Base-by-base conservation (phyloP, 35 echinoderm and acorn worm genomes). In the Heliocidaris erythrogramma region DNA sequence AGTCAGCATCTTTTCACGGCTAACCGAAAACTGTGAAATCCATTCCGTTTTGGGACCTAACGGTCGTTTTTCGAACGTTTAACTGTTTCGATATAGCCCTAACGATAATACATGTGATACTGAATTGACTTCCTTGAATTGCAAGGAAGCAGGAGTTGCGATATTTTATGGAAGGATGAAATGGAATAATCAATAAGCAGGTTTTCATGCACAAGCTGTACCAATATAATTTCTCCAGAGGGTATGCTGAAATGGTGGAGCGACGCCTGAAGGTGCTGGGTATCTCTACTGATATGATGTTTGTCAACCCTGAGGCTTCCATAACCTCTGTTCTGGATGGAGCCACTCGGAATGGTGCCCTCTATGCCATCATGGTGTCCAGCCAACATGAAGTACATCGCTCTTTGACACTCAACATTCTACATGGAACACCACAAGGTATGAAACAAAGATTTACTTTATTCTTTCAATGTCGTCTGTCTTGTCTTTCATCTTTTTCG, bases 371-470 rank as follows among this genome's bases (percentile, higher is more conserved):
- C 49, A 94, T 99, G 71, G 86, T 99, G 29, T 97, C 98, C 27
- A 94, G 93, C 30, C 98, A 99, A 85, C 97, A 99, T 88, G 97
- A 97, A 48, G 32, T 97, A 0, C 98, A 99, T 60, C 93, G 96
- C 24, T 99, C 98, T 60, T 95, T 99, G 56, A 99, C 98, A 8
- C 97, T 99, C 86, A 99, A 99, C 96, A 99, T 99, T 65, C 94
- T 99, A 9, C 97, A 99, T 87, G 98, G 98, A 7, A 99, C 97
- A 31, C 98, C 98, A 47, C 98, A 99, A 96, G 98, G 98, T 99
- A 97, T 86, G 87, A 47, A 12, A 5, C 48, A 59, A 59, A 11
- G 3, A 30, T 30, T 29, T 92, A 2, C 69, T 18, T 84, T 84
- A 2, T 0, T 84, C 69, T 29, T 84, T 84, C 69, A 84, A 42